Conservation (phyloP, 1,140 invertebrate genomes). For the Ips typographus region DNA sequence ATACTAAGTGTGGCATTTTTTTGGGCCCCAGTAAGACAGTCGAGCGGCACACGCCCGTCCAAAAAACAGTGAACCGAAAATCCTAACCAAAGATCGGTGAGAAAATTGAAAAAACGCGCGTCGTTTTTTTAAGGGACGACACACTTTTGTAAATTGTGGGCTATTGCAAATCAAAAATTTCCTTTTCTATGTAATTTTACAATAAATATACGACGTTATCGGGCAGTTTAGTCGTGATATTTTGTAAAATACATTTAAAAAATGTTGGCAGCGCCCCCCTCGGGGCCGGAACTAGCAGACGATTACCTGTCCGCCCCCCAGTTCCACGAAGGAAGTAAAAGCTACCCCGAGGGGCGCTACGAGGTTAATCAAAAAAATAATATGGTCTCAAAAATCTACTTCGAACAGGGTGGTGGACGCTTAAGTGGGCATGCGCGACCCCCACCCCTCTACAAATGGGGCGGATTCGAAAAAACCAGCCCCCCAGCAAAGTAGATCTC, state of each 20-base stretch:
- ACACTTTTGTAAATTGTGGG: conserved; percentile 39
- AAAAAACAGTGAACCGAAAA: conserved; percentile 38
- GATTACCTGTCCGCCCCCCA: neutral
- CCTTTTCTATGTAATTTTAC: conserved; percentile 52
- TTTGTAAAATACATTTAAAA: conserved; percentile 52
- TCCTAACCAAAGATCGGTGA: conserved; percentile 36
- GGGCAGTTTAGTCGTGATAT: conserved; percentile 52
- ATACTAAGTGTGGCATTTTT: conserved; percentile 8
- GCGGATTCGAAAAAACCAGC: neutral
- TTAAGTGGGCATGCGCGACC: conserved; percentile 22
- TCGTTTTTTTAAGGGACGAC: conserved; percentile 14
- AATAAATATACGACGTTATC: conserved; percentile 53
- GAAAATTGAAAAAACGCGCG: conserved; percentile 40
- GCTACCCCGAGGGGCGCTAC: conserved; percentile 15
- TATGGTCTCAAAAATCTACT: conserved; percentile 31
- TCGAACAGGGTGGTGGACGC: neutral
- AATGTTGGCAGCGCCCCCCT: conserved; percentile 3
- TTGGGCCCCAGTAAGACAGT: conserved; percentile 17
- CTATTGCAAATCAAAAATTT: conserved; percentile 47
- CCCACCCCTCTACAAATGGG: neutral
- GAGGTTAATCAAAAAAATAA: conserved; percentile 30
- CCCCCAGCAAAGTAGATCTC: conserved; percentile 16
- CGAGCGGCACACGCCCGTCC: conserved; percentile 17
- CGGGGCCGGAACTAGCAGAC: neutral
- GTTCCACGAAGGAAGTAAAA: neutral